phyloP scores from a whole-genome alignment of 2,113 vertebrate genomes.

The Pholis gunnellus region DNA sequence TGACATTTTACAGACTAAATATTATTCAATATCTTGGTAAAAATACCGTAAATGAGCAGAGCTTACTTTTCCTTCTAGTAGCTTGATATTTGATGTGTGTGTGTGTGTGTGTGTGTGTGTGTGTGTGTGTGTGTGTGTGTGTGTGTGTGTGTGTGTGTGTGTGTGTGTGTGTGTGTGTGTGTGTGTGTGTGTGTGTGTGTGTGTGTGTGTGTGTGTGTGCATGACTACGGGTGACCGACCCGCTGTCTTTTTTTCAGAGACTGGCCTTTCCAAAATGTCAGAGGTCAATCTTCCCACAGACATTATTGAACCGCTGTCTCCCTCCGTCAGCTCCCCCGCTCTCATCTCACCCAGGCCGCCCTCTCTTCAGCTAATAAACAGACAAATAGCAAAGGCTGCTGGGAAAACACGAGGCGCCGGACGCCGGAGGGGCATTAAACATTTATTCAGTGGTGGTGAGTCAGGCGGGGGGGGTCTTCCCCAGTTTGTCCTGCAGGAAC shows the following conservation, averaged over 20 bases:
- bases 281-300: constrained; percentile 62
- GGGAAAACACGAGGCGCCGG: constrained; percentile 17
- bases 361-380: constrained; percentile 27
- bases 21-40: neutral
- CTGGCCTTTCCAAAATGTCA: constrained; percentile 56
- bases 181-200: neutral
- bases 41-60: neutral
- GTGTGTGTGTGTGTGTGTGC: neutral
- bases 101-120: neutral
- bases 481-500: constrained; percentile 10
- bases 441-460: constrained; percentile 33
- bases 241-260: constrained; percentile 23
- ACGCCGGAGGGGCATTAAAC: constrained; percentile 29
- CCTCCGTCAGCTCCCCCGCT: constrained; percentile 38
- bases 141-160: neutral
- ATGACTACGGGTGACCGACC: neutral
- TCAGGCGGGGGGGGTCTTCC: constrained; percentile 18
- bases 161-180: neutral
- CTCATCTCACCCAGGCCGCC: constrained; percentile 36
- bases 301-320: constrained; percentile 41
- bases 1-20: neutral
- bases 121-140: neutral
- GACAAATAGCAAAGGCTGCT: constrained; percentile 24
- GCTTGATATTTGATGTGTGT: neutral
- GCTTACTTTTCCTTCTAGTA: neutral